Conservation (phyloP, 2,888 invertebrate species). For the Azorinus chamasolen region DNA sequence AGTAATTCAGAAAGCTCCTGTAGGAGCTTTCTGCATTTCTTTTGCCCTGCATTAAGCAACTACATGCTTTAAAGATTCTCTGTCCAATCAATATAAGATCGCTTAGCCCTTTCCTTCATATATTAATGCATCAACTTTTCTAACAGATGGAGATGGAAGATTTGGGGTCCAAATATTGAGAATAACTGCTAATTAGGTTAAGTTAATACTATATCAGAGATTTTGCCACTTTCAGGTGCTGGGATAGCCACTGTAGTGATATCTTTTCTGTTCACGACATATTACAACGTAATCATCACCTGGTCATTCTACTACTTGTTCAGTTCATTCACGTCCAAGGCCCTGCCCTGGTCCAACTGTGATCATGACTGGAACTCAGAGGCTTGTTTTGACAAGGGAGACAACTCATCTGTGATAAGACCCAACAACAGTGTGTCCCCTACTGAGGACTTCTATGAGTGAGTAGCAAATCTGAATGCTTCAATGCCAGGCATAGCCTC, state of each 20-base stretch:
- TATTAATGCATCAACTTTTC: no score
- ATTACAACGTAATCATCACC: constrained; percentile 98
- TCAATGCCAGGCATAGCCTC: no score
- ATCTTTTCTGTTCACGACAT: constrained; percentile 97
- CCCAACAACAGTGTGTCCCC: constrained; percentile 93
- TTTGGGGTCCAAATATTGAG: no score
- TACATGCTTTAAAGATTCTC: no score
- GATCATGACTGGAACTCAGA: constrained; percentile 94
- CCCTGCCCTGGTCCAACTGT: constrained; percentile 96
- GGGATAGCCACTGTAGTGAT: constrained; percentile 97
- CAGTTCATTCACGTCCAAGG: constrained; percentile 91
- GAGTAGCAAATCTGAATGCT: constrained; percentile 82
- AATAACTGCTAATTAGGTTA: no score
- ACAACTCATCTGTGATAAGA: constrained; percentile 82
- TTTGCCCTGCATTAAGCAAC: no score
- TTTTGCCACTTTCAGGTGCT: constrained; percentile 89
- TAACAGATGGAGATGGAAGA: no score
- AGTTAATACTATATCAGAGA: no score
- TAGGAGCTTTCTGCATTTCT: no score
- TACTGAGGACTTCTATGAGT: constrained; percentile 97
- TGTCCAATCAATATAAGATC: no score
- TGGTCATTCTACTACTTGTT: constrained; percentile 97
- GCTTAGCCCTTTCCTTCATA: no score
- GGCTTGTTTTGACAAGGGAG: constrained; percentile 91
- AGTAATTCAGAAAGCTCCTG: no score